Conservation (phyloP, 2,888 invertebrate species). For the Melanargia galathea region DNA sequence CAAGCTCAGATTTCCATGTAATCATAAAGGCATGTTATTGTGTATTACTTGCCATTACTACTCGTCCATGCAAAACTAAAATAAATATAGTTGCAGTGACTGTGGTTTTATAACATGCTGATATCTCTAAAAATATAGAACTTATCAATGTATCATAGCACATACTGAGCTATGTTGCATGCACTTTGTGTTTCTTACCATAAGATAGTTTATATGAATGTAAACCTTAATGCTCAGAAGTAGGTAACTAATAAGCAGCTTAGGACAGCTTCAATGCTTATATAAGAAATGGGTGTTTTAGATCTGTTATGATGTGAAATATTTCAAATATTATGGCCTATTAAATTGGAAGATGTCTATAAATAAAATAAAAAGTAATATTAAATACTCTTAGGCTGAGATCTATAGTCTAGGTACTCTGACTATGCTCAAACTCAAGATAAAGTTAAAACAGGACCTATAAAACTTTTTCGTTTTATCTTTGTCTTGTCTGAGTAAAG, state of each 20-base stretch:
- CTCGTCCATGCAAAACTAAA: slow-evolving; percentile 26
- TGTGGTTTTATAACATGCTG: slow-evolving; percentile 2
- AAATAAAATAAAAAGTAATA: slow-evolving; percentile 17
- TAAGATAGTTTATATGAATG: slow-evolving; percentile 20
- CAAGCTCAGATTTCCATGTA: slow-evolving; percentile 25
- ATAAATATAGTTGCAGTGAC: slow-evolving; percentile 4
- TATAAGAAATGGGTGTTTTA: slow-evolving; percentile 26
- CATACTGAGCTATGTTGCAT: slow-evolving; percentile 1
- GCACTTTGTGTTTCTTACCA: slow-evolving; percentile 17
- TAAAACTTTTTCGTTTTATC: too few species aligned
- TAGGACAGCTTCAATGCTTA: slow-evolving; percentile 10
- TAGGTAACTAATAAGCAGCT: slow-evolving; percentile 19
- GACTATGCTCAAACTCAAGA: too few species aligned
- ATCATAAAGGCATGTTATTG: slow-evolving; percentile 14
- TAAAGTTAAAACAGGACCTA: too few species aligned
- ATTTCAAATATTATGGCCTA: slow-evolving; percentile 33
- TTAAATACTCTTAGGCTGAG: background rate
- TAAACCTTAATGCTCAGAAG: slow-evolving; percentile 28
- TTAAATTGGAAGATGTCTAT: slow-evolving; percentile 15
- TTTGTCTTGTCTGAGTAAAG: too few species aligned
- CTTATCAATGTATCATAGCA: background rate
- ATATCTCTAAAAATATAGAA: background rate
- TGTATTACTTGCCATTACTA: slow-evolving; percentile 16
- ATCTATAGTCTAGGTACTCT: too few species aligned
- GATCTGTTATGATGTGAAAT: slow-evolving; percentile 27